A percentile compares a stretch with the other conserved stretches of the same genome.
phyloP scores from a whole-genome alignment of 2,113 vertebrate genomes.

The Sarotherodon lohbergeri region DNA sequence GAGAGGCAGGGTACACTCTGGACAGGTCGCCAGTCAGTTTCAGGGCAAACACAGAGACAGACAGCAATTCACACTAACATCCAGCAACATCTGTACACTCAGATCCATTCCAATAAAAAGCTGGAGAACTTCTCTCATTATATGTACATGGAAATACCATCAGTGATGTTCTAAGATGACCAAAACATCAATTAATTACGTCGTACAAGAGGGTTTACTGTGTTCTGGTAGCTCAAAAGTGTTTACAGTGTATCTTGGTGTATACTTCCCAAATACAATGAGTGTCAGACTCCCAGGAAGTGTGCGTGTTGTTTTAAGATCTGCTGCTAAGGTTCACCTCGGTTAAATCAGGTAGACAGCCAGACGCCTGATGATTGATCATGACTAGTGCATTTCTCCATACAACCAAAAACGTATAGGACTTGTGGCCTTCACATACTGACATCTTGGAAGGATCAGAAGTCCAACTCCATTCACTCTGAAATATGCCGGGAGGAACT shows the following conservation, averaged over 20 bases:
- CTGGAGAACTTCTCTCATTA: not conserved
- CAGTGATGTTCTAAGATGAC: not conserved
- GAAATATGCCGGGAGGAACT: rapidly evolving
- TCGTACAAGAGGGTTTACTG: not conserved
- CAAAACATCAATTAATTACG: not conserved
- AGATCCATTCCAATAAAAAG: too few relatives aligned
- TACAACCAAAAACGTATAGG: not conserved
- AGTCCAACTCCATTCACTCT: not conserved
- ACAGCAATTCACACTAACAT: too few relatives aligned
- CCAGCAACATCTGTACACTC: too few relatives aligned
- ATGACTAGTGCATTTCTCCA: not conserved
- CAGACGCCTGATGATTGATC: not conserved
- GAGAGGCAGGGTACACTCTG: too few relatives aligned
- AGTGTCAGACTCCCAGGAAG: too few relatives aligned
- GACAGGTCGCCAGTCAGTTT: too few relatives aligned
- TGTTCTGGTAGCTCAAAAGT: not conserved
- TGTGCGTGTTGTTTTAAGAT: too few relatives aligned
- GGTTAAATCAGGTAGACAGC: not conserved
- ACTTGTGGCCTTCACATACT: not conserved
- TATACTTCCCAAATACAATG: too few relatives aligned
- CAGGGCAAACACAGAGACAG: too few relatives aligned
- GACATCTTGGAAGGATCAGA: not conserved
- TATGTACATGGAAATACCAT: rapidly evolving
- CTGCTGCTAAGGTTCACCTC: not conserved
- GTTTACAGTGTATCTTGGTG: too few relatives aligned